Evolutionary conservation across 2,888 invertebrate genomes (phyloP).

Genomic region (Bellardia pandia): DNA sequence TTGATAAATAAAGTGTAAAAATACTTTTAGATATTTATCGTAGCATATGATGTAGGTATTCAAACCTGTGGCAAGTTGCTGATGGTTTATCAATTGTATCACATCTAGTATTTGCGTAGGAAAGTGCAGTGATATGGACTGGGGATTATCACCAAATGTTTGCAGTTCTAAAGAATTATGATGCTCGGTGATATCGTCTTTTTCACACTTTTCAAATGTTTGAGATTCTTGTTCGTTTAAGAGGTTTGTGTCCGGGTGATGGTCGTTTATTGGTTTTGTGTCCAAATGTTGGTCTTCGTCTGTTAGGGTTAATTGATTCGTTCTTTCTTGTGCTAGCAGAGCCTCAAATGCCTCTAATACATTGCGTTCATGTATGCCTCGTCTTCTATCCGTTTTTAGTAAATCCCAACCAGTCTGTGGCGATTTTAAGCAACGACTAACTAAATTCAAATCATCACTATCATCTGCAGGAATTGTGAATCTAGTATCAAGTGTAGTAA

Average conservation of each 20-base stretch:
- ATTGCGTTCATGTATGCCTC: conserved; percentile 81
- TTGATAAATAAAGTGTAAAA: conserved; percentile 65
- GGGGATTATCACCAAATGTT: conserved; percentile 41
- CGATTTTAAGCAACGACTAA: conserved; percentile 26
- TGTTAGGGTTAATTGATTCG: not conserved
- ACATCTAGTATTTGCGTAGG: conserved; percentile 69
- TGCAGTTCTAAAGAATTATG: conserved; percentile 25
- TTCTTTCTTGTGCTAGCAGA: conserved; percentile 73
- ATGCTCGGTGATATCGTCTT: not conserved
- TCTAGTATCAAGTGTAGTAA: conserved; percentile 62
- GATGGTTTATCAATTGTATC: conserved; percentile 70
- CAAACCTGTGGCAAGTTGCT: conserved; percentile 75
- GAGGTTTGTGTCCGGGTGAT: not conserved
- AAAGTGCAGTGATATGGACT: conserved; percentile 9
- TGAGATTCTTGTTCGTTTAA: conserved; percentile 73
- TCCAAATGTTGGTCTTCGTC: not conserved
- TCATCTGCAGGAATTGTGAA: conserved; percentile 28
- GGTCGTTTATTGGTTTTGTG: conserved; percentile 58
- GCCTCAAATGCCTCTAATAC: conserved; percentile 79
- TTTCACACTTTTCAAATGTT: conserved; percentile 26
- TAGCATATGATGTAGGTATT: conserved; percentile 76
- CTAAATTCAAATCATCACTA: not conserved
- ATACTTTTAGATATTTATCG: conserved; percentile 75
- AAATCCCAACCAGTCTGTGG: conserved; percentile 55
- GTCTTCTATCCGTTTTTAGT: conserved; percentile 73